Conservation (phyloP, 2,888 invertebrate species). For the Pherbina coryleti region DNA sequence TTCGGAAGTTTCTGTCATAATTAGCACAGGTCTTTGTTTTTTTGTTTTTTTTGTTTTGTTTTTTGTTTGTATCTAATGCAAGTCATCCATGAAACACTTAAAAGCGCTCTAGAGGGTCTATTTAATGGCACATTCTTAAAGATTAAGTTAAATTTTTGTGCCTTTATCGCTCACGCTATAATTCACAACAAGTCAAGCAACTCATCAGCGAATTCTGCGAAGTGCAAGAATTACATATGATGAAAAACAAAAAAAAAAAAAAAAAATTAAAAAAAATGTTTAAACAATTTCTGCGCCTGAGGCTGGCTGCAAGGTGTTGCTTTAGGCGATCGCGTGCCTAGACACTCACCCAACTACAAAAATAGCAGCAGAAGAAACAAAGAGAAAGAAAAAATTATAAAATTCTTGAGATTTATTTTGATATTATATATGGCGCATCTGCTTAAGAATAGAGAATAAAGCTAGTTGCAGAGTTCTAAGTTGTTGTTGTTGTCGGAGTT, state of each 20-base stretch:
- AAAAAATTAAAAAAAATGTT: background rate
- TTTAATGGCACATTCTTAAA: too few relatives aligned
- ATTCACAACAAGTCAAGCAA: background rate
- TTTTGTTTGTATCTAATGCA: too few relatives aligned
- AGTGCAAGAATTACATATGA: background rate
- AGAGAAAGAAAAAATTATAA: too few relatives aligned
- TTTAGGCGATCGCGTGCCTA: constrained; percentile 21
- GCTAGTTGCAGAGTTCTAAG: background rate
- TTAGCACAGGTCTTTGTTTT: too few relatives aligned
- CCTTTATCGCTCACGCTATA: background rate
- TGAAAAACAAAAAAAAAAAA: background rate
- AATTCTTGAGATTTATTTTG: background rate
- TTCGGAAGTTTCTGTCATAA: too few relatives aligned
- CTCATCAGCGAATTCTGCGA: background rate
- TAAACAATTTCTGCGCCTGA: background rate
- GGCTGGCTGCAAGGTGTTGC: background rate
- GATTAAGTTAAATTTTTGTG: too few relatives aligned
- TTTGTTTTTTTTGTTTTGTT: too few relatives aligned
- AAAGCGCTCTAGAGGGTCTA: too few relatives aligned
- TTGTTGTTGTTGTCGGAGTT: constrained; percentile 11
- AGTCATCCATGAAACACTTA: too few relatives aligned
- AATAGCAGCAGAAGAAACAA: background rate
- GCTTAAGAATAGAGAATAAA: background rate
- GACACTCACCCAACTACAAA: background rate
- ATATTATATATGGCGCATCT: background rate